A percentile compares a stretch with the other conserved stretches of the same genome.
Evolutionary conservation across 2,113 vertebrate genomes (phyloP).

Genomic region (Acinonyx jubatus): DNA sequence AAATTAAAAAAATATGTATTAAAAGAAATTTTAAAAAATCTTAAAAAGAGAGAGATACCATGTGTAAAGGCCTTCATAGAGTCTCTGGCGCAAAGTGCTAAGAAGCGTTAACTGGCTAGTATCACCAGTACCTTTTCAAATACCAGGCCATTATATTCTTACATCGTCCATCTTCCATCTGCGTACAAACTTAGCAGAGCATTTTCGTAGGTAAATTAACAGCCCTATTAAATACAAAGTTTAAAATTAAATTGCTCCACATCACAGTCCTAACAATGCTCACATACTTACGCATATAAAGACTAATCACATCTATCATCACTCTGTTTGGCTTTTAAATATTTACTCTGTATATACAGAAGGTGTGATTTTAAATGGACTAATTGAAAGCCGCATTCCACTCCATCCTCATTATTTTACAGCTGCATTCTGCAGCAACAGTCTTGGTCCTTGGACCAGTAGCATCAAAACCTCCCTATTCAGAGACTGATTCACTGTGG

Average conservation of each 20-base stretch:
- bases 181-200: not conserved
- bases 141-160: not conserved
- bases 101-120: not conserved
- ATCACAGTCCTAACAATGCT: not conserved
- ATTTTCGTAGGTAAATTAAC: slow-evolving; percentile 14
- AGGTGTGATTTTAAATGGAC: not conserved
- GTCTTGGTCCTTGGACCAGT: not conserved
- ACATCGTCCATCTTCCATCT: not conserved
- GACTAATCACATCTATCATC: not conserved
- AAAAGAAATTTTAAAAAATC: too few species aligned
- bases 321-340: slow-evolving; percentile 20
- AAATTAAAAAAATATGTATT: too few species aligned
- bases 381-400: not conserved
- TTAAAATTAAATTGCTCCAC: not conserved
- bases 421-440: not conserved
- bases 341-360: not conserved
- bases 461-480: slow-evolving; percentile 4
- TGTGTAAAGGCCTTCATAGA: not conserved
- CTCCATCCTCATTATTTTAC: not conserved
- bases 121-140: not conserved
- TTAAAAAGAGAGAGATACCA: not conserved
- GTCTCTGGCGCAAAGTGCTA: not conserved
- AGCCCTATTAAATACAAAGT: not conserved
- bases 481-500: not conserved
- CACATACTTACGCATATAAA: not conserved